Percentiles rank a stretch among this genome's conserved stretches.
Evolutionary conservation across 2,888 invertebrate species (phyloP).

Genomic region (Xestia sexstrigata): DNA sequence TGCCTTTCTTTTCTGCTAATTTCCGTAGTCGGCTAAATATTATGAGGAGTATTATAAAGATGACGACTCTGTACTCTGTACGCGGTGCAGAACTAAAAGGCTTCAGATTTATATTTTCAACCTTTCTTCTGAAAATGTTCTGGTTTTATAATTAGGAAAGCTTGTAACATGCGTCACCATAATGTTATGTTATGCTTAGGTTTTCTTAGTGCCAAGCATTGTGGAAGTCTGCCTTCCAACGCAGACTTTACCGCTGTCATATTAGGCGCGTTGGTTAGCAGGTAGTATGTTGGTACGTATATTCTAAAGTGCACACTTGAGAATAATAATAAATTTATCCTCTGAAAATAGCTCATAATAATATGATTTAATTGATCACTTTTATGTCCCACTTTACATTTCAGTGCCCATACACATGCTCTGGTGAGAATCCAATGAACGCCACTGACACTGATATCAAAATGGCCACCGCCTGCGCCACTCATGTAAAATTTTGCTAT

Average conservation of each 20-base stretch:
- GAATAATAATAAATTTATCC: not conserved
- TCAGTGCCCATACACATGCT: not conserved
- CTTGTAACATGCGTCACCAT: not conserved
- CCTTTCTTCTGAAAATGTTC: not conserved
- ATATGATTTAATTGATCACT: too few relatives aligned
- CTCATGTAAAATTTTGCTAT: not conserved
- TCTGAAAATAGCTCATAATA: not conserved
- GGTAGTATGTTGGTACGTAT: not conserved
- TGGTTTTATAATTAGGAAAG: slow-evolving; percentile 4
- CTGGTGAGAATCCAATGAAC: not conserved
- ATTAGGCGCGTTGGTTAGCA: too few relatives aligned
- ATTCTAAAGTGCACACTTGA: not conserved
- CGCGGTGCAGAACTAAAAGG: slow-evolving; percentile 21
- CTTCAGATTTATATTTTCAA: slow-evolving; percentile 15
- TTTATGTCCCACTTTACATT: not conserved
- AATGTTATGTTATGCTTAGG: not conserved
- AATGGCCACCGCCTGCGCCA: not conserved
- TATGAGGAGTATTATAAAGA: slow-evolving; percentile 58
- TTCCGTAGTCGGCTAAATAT: slow-evolving; percentile 50
- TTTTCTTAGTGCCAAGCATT: not conserved
- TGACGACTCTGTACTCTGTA: slow-evolving; percentile 4
- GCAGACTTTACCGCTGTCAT: not conserved
- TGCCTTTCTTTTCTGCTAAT: slow-evolving; percentile 46
- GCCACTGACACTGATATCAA: not conserved
- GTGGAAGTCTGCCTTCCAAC: not conserved